Evolutionary conservation across 2,797 vertebrate species (phyloP).

Genomic region (Pseudotriccus pelzelni): DNA sequence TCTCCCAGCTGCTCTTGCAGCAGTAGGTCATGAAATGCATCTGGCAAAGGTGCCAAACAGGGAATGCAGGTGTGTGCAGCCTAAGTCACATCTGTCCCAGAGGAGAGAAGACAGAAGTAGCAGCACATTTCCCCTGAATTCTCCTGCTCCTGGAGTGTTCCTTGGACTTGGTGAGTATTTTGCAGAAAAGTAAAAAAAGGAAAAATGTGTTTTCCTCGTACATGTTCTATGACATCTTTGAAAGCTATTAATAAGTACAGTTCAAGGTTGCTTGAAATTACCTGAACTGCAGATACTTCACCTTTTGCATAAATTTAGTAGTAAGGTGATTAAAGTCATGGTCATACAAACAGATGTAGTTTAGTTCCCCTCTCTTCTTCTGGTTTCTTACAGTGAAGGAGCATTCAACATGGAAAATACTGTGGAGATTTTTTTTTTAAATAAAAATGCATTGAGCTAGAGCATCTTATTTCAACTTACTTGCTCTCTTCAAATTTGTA

Average conservation of each 20-base stretch:
- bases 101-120: not conserved
- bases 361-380: not conserved
- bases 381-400: not conserved
- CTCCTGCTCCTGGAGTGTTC: not conserved
- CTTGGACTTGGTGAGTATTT: rapidly evolving
- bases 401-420: not conserved
- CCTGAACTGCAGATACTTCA: not conserved
- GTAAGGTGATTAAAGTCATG: not conserved
- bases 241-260: not conserved
- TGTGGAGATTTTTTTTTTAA: not conserved
- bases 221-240: not conserved
- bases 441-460: not conserved
- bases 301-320: not conserved
- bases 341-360: not conserved
- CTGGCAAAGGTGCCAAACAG: not conserved
- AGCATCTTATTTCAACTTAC: not conserved
- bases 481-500: not conserved
- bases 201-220: not conserved
- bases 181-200: not conserved
- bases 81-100: not conserved
- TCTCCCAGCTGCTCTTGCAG: not conserved
- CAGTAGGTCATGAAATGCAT: not conserved
- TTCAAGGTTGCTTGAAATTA: not conserved
- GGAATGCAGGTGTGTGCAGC: not conserved
- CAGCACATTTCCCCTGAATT: not conserved